phyloP scores from a whole-genome alignment of 2,797 vertebrate genomes.

The Centropyge bicolor region DNA sequence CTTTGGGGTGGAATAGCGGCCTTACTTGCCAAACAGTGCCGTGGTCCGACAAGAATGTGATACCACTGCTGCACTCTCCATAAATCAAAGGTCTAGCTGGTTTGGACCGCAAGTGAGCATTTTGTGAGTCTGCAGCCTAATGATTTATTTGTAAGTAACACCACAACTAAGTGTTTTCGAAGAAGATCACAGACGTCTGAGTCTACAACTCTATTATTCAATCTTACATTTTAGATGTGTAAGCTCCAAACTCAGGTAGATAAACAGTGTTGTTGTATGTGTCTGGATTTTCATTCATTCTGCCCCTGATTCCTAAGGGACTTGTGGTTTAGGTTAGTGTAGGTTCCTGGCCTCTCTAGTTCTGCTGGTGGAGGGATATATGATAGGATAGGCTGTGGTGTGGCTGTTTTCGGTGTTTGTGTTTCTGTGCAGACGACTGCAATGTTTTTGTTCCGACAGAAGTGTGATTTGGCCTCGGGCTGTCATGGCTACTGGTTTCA shows the following conservation, averaged over 20 bases:
- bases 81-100: constrained; percentile 65
- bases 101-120: constrained; percentile 50
- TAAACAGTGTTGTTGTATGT: constrained; percentile 60
- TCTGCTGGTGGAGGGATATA: constrained; percentile 80
- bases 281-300: constrained; percentile 77
- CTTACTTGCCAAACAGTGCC: constrained; percentile 33
- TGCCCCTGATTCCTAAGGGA: constrained; percentile 50
- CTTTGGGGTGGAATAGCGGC: constrained; percentile 37
- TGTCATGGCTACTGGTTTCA: constrained; percentile 65
- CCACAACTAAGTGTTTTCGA: constrained; percentile 30
- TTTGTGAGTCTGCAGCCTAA: constrained; percentile 50
- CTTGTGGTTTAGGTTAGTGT: constrained; percentile 64
- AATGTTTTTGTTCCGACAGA: constrained; percentile 71
- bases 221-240: constrained; percentile 36
- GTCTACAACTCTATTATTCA: constrained; percentile 4
- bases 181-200: constrained; percentile 13
- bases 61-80: constrained; percentile 54
- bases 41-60: constrained; percentile 58
- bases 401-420: constrained; percentile 75
- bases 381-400: constrained; percentile 76
- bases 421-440: constrained; percentile 70
- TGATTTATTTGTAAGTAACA: constrained; percentile 63
- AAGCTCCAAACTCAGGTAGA: constrained; percentile 52
- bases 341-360: constrained; percentile 63
- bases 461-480: constrained; percentile 74